A percentile compares a stretch with the other conserved stretches of the same genome.
Evolutionary conservation across 1,140 invertebrate genomes (phyloP).

Genomic region (Drosophila parabipectinata): DNA sequence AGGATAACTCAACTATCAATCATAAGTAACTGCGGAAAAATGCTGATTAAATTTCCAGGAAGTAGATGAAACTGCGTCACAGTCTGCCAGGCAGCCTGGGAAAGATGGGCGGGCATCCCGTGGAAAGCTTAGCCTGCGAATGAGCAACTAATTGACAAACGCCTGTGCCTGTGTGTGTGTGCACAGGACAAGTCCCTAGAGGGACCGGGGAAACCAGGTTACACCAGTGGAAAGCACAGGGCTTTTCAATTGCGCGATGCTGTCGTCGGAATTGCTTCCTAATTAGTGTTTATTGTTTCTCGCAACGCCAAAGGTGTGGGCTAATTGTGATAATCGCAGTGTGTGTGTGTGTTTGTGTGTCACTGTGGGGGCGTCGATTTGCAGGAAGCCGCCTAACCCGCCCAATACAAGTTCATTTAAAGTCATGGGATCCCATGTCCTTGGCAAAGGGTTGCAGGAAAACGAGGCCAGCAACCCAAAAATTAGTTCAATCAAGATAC

Average conservation of each 20-base stretch:
- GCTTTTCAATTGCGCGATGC: slow-evolving; percentile 43
- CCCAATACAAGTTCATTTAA: slow-evolving; percentile 2
- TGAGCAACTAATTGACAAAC: slow-evolving; percentile 68
- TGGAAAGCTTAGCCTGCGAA: slow-evolving; percentile 31
- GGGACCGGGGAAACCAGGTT: slow-evolving; percentile 43
- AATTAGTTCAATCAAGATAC: neutral
- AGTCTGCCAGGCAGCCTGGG: neutral
- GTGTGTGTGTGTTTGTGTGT: slow-evolving; percentile 21
- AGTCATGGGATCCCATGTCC: slow-evolving; percentile 5
- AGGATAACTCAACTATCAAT: slow-evolving; percentile 4
- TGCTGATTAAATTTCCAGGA: slow-evolving; percentile 3
- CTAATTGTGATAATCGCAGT: slow-evolving; percentile 35
- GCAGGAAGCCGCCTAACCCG: slow-evolving; percentile 14
- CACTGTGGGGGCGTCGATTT: slow-evolving; percentile 6
- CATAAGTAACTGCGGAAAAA: slow-evolving; percentile 5
- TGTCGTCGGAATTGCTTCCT: slow-evolving; percentile 57
- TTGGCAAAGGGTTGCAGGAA: neutral
- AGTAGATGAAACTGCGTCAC: slow-evolving; percentile 18
- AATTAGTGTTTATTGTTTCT: slow-evolving; percentile 73
- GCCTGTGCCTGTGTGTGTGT: slow-evolving; percentile 13
- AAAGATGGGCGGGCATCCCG: neutral
- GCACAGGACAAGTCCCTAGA: slow-evolving; percentile 12
- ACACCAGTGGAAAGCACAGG: slow-evolving; percentile 24
- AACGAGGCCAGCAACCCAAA: neutral
- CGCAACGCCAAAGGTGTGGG: slow-evolving; percentile 39